Evolutionary conservation across 2,797 vertebrate species (phyloP), one percentile per base, ranked within the genome.

Genomic region (Arnoldichthys spilopterus): DNA sequence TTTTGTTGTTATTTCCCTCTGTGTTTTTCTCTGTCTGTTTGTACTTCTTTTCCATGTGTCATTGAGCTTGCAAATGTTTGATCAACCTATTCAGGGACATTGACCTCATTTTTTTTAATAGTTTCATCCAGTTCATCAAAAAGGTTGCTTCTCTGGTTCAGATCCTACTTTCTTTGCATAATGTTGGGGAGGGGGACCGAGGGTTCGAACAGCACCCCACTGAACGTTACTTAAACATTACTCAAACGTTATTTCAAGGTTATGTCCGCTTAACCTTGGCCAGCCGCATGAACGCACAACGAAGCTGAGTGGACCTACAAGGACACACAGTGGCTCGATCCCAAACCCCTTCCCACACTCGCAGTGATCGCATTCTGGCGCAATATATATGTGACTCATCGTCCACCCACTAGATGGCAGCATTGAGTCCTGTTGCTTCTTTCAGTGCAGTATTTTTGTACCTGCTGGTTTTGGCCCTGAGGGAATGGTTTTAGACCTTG

Each of bases 231-330:
- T 49, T 37, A n/a, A 26, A 70, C 1, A 8, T 77, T 64, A 22
- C 15, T 70, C 54, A 18, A 53, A 18, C 26, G 47, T 70, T 56
- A 24, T 34, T 72, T 63, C 13, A 47, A 47, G 61, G 70, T 73
- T 78, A 73, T 28, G 15, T 56, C 51, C 18, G 18, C 12, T 28
- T 67, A 79, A 74, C 61, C 51, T 73, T 67, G 26, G 45, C 54
- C 74, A 78, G 80, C 78, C 74, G 54, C 76, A 34, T 82, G 76
- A 32, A 69, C 54, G 69, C 85, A 84, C 86, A 81, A 72, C 58
- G 68, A 51, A 37, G 85, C 81, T 86, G 85, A 77, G 80, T 81
- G 76, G 49, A 73, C 40, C 71, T 59, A 59, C 4, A 13, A 75
- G 81, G 54, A 88, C 71, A n/a, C 71, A 18, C 26, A 7, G 13